phyloP scores from a whole-genome alignment of 2,888 invertebrate species.

The Orthosia cruda region DNA sequence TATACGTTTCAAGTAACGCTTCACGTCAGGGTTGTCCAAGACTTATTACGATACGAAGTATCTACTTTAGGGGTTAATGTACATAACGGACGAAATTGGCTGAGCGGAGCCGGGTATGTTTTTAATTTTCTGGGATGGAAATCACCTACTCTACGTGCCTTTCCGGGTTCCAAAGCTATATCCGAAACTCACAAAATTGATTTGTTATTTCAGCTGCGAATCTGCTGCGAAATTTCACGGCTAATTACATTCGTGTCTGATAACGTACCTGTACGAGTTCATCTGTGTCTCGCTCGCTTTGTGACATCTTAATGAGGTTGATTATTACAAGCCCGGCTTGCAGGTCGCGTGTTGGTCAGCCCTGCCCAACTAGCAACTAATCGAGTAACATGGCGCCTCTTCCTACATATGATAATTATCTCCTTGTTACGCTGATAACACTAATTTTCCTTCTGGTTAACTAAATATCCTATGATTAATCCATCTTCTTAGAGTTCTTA shows the following conservation, averaged over 20 bases:
- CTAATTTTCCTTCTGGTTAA: slow-evolving; percentile 38
- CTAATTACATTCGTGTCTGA: slow-evolving; percentile 15
- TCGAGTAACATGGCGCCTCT: slow-evolving; percentile 21
- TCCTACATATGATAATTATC: slow-evolving; percentile 18
- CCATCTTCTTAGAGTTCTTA: slow-evolving; percentile 8
- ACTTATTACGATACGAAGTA: slow-evolving; percentile 3
- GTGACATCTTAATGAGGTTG: slow-evolving; percentile 32
- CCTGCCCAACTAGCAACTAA: slow-evolving; percentile 15
- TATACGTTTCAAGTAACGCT: slow-evolving; percentile 27
- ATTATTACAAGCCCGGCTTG: not conserved
- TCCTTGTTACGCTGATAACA: slow-evolving; percentile 35
- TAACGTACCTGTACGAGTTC: slow-evolving; percentile 2
- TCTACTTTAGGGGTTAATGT: slow-evolving; percentile 28
- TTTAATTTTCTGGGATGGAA: slow-evolving; percentile 40
- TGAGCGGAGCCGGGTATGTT: slow-evolving; percentile 19
- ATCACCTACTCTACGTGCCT: slow-evolving; percentile 5
- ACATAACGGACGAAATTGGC: slow-evolving; percentile 40
- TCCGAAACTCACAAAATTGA: slow-evolving; percentile 10
- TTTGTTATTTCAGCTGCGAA: slow-evolving; percentile 10
- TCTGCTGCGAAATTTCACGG: slow-evolving; percentile 22
- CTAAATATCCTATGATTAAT: slow-evolving; percentile 13
- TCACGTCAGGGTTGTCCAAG: slow-evolving; percentile 36
- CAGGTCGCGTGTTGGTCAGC: slow-evolving; percentile 9
- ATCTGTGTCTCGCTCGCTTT: slow-evolving; percentile 1
- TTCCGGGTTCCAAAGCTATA: slow-evolving; percentile 4